These are phyloP conservation scores for Acholoe squamosa DNA, from an alignment of 2,888 invertebrate species.

Conservation along the genomic window DNA sequence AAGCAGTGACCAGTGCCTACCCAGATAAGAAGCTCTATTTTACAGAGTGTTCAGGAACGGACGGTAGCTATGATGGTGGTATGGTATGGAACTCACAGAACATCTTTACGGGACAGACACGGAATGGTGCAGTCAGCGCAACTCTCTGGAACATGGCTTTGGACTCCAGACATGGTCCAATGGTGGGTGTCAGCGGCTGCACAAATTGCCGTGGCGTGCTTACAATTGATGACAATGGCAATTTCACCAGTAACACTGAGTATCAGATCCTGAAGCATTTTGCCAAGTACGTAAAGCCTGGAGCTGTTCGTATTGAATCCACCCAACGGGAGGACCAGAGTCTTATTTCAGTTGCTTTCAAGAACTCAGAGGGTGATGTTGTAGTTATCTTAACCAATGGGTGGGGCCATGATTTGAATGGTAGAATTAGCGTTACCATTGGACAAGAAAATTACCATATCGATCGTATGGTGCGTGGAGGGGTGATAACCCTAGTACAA, in stretches of 20 bases:
- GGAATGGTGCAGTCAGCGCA: constrained; percentile 65
- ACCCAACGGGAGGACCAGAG: not conserved
- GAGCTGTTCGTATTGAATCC: constrained; percentile 62
- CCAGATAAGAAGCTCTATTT: constrained; percentile 69
- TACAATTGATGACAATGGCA: constrained; percentile 62
- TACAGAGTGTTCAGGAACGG: constrained; percentile 68
- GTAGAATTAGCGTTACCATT: not conserved
- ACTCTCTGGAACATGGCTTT: constrained; percentile 70
- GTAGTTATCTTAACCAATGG: constrained; percentile 62
- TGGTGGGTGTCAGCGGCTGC: constrained; percentile 68
- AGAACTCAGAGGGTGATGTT: constrained; percentile 64
- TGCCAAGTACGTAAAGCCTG: constrained; percentile 67
- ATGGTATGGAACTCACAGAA: constrained; percentile 68
- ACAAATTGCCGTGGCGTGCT: constrained; percentile 68
- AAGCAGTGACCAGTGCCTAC: constrained; percentile 43
- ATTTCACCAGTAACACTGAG: constrained; percentile 63
- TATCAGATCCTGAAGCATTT: constrained; percentile 68
- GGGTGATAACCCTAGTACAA: constrained; percentile 8
- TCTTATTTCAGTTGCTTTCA: constrained; percentile 65
- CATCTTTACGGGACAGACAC: constrained; percentile 67
- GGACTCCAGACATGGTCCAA: constrained; percentile 67
- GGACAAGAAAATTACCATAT: not conserved
- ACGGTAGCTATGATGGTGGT: constrained; percentile 66
- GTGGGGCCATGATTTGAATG: constrained; percentile 18
- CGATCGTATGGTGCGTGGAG: not conserved